Base-by-base conservation (phyloP, 2,888 invertebrate species). In the Eupithecia subumbrata region DNA sequence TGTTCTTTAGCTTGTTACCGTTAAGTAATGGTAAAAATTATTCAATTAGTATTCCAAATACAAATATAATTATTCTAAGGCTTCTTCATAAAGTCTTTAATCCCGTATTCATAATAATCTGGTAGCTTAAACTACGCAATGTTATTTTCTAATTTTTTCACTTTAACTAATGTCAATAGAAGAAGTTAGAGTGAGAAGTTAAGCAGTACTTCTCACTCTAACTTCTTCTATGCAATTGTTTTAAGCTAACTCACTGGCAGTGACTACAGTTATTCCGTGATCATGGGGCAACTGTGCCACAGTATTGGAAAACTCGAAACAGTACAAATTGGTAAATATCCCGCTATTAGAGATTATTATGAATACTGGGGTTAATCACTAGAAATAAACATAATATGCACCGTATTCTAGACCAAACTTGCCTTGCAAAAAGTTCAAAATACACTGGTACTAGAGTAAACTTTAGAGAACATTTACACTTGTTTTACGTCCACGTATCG, bases 341-440 rank as follows among this genome's bases (percentile, higher is more conserved):
- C 43, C 14, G 43, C 9, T 43, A 43, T 16, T 18, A 18, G 0
- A 48, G 48, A 48, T n/a, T 48, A 18, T 48, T 48, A 18, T 48
- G 18, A 48, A 48, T 45, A 16, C 16, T 7, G 48, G 48, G 18
- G 48, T 8, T 48, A n/a, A 11, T 56, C 22, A 22, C 52, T 22
- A 22, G 3, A 52, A 52, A 45, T 45, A 45, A 9, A 48, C 8
- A 48, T 48, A 1, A 25, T 25, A 60, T 5, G 12, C 60, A 60
- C 25, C 25, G 60, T 60, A 60, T 60, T 60, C 11, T 60, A 60
- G 25, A 60, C 60, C 60, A 25, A 22, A 60, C 25, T 25, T 60
- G 60, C 60, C 60, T 60, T 60, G 60, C 60, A 12, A 25, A 60
- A 25, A 60, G 60, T 60, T 60, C 25, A 60, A 60, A 60, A 25